Percentiles rank a stretch among this genome's conserved stretches.
phyloP scores from a whole-genome alignment of 2,113 vertebrate genomes.

The Ochotona princeps region DNA sequence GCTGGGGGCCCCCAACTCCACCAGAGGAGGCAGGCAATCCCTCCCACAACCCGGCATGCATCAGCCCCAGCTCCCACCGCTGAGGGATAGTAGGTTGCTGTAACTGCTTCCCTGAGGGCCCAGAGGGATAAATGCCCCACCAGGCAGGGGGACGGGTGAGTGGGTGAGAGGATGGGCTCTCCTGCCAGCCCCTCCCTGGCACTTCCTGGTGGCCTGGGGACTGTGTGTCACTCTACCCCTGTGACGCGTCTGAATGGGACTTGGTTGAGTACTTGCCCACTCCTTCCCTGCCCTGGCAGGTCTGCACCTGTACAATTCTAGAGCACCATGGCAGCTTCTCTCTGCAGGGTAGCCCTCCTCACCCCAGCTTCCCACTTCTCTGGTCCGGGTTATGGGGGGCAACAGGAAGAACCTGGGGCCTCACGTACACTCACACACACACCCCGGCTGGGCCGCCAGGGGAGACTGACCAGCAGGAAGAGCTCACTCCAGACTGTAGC shows the following conservation, averaged over 20 bases:
- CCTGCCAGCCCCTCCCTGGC: background rate
- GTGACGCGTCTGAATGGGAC: background rate
- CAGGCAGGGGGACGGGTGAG: no score
- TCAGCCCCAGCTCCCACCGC: background rate
- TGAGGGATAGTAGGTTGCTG: no score
- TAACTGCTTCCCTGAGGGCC: background rate
- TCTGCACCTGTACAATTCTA: background rate
- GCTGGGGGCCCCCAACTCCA: no score
- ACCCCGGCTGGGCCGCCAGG: background rate
- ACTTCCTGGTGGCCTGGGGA: background rate
- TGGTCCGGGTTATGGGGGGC: no score
- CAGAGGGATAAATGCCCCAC: no score
- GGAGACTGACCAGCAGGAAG: background rate
- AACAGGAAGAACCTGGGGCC: no score
- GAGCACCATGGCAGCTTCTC: background rate
- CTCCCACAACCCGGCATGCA: fast-evolving
- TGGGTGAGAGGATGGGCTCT: background rate
- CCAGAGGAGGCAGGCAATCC: background rate
- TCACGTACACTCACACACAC: fast-evolving
- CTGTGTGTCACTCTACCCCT: background rate
- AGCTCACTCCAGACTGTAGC: background rate
- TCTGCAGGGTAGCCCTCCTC: no score
- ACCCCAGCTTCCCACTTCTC: no score
- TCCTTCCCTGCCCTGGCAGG: no score
- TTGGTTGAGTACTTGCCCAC: background rate